Percentiles rank a stretch among this genome's conserved stretches.
These are phyloP conservation scores for Thunnus maccoyii DNA, from an alignment of 2,113 vertebrate species.

Conservation along the genomic window DNA sequence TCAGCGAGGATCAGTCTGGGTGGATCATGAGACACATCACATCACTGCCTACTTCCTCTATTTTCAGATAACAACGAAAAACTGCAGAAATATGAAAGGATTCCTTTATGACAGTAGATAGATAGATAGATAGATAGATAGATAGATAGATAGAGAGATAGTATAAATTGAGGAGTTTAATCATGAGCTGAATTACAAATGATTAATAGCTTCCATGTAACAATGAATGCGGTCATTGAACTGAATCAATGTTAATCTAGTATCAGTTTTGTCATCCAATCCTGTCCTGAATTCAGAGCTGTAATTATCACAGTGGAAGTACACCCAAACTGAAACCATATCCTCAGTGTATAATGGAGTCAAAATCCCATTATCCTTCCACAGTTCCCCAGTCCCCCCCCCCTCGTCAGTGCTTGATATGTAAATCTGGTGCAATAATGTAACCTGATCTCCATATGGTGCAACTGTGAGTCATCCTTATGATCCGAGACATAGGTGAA, in stretches of 20 bases:
- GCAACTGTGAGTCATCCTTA: slow-evolving; percentile 45
- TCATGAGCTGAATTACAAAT: not conserved
- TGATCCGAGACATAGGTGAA: slow-evolving; percentile 21
- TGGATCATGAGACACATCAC: slow-evolving; percentile 67
- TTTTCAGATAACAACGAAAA: slow-evolving; percentile 13
- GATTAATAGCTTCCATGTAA: slow-evolving; percentile 34
- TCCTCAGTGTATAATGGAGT: slow-evolving; percentile 56
- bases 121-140: slow-evolving; percentile 25
- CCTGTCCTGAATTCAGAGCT: slow-evolving; percentile 35
- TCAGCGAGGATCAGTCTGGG: slow-evolving; percentile 43
- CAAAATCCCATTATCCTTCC: slow-evolving; percentile 50
- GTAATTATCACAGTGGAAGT: slow-evolving; percentile 40
- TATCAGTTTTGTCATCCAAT: slow-evolving; percentile 25
- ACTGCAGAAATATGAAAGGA: not conserved
- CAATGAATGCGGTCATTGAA: slow-evolving; percentile 21
- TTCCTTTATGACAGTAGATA: slow-evolving; percentile 14
- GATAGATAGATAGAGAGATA: slow-evolving; percentile 2
- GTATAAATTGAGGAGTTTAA: too few species aligned
- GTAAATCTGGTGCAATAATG: slow-evolving; percentile 39
- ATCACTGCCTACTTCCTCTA: slow-evolving; percentile 49
- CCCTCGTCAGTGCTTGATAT: slow-evolving; percentile 32
- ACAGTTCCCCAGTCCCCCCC: not conserved
- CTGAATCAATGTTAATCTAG: slow-evolving; percentile 32
- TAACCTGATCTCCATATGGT: slow-evolving; percentile 48
- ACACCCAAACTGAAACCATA: slow-evolving; percentile 50